phyloP scores from a whole-genome alignment of 2,113 vertebrate species.

The Pipra filicauda region DNA sequence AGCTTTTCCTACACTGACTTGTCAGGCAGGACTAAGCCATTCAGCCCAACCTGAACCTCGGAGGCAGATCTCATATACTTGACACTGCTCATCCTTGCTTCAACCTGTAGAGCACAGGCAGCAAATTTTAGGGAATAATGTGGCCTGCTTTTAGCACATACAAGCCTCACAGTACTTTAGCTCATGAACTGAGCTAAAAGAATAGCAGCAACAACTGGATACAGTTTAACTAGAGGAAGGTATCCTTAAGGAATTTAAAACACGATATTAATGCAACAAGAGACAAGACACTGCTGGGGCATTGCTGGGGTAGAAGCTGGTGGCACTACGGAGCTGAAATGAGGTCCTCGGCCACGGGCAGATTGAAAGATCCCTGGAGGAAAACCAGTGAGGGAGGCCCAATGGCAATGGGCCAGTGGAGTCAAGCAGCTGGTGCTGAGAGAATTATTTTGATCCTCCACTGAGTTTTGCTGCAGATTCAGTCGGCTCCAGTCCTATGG shows the following conservation, averaged over 20 bases:
- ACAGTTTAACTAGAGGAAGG: neutral
- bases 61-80: neutral
- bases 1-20: neutral
- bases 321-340: neutral
- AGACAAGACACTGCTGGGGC: neutral
- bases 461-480: neutral
- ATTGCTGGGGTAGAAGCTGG: neutral
- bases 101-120: neutral
- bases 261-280: neutral
- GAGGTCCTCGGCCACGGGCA: neutral
- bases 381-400: neutral
- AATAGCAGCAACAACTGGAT: neutral
- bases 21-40: neutral
- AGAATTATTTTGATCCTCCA: neutral
- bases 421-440: neutral
- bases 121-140: neutral
- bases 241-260: neutral
- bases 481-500: accelerated
- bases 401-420: accelerated
- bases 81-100: neutral
- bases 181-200: neutral
- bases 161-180: neutral
- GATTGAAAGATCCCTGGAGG: neutral
- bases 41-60: neutral
- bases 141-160: neutral